Base-by-base conservation (phyloP, 1,140 invertebrate species). In the Helicorthomorpha holstii region DNA sequence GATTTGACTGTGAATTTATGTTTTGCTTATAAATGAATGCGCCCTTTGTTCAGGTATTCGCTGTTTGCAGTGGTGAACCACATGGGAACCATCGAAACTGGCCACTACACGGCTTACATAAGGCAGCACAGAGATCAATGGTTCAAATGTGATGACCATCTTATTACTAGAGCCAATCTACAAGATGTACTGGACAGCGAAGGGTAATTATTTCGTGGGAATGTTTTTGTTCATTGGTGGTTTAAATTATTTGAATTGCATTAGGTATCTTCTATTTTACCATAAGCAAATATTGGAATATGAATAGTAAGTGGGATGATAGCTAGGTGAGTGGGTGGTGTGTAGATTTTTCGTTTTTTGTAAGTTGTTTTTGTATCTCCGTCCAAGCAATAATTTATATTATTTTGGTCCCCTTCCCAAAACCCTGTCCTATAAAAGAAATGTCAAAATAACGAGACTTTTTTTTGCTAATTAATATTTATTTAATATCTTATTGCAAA, bases 1-100 rank as follows among this genome's bases (percentile, higher is more conserved):
- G n/a, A n/a, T n/a, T n/a, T n/a, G n/a, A n/a, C n/a, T n/a, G n/a
- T n/a, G n/a, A n/a, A n/a, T n/a, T n/a, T n/a, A n/a, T n/a, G n/a
- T n/a, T n/a, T n/a, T n/a, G n/a, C n/a, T n/a, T n/a, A n/a, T n/a
- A n/a, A n/a, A n/a, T n/a, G n/a, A n/a, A n/a, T n/a, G n/a, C n/a
- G n/a, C n/a, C n/a, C n/a, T n/a, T n/a, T n/a, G 16, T 34, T 21
- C 57, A 77, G 85, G 54, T 98, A 97, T 67, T 87, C 85, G 0
- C 63, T 98, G 41, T 97, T 95, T 73, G 91, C 91, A 29, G 94
- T 98, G 27, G 90, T 98, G 26, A 96, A 94, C 67, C 94, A 98
- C 64, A 74, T 82, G 59, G 93, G 94, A 29, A 88, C 84, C 1
- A 74, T 92, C 43, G 88, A 94, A 60, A 82, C 81, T 22, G 94